Base-by-base conservation (phyloP, 2,888 invertebrate genomes). In the Timema podura region DNA sequence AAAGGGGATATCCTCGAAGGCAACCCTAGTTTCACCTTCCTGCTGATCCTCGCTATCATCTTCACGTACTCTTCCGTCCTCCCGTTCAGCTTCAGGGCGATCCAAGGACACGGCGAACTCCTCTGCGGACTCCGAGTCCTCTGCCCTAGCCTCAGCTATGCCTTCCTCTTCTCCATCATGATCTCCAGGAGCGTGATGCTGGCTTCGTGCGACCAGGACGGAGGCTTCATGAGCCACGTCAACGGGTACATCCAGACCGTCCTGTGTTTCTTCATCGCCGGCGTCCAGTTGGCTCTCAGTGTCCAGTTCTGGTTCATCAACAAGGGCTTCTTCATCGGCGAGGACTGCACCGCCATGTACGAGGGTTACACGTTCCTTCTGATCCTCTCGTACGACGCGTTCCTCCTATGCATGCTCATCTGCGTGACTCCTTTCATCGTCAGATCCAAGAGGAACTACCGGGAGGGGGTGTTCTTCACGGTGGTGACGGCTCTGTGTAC, bases 161-260 rank as follows among this genome's bases (percentile, higher is more conserved):
- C 88, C 30, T 79, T 87, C 51, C 82, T 86, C 1, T 89, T 90
- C 77, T 88, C 89, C 1, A 80, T 89, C 47, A 81, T 90, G 76
- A 80, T 90, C 8, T 85, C 89, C 10, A 83, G 90, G 15, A 84
- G 87, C 2, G 82, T 90, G 7, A 86, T 90, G 80, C 79, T 91
- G 65, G 87, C 89, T 0, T 88, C 89, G 2, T 87, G 88, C 65
- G 88, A 81, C 74, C 75, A 86, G 71, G 88, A 88, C 71, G 86
- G 88, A 0, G 87, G 89, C 0, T 88, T 90, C 74, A 84, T 89
- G 73, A 87, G 88, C 6, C 90, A 90, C 76, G 85, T 90, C 9
- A 88, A 89, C 73, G 91, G 91, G 5, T 87, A 89, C 57, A 85
- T 90, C 8, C 90, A 90, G 77, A 83, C 86, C 0, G 82, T 88